A percentile compares a stretch with the other conserved stretches of the same genome.
Evolutionary conservation across 2,797 vertebrate genomes (phyloP).

Genomic region (Neopelma chrysocephalum): DNA sequence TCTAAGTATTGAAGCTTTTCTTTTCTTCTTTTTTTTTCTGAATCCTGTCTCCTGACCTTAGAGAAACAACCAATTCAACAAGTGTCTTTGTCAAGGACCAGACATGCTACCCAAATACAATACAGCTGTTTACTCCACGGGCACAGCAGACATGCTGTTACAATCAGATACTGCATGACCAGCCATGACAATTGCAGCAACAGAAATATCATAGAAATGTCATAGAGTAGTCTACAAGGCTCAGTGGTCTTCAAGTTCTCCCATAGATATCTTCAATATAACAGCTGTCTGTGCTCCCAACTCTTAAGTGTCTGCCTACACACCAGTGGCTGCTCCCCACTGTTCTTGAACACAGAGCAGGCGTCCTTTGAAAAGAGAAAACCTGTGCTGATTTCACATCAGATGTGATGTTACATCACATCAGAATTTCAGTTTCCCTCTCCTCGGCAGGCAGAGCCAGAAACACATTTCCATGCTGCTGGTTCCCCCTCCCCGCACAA

Average conservation of each 20-base stretch:
- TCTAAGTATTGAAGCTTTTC: not conserved
- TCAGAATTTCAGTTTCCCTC: not conserved
- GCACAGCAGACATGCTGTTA: not conserved
- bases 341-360: not conserved
- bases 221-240: not conserved
- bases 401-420: not conserved
- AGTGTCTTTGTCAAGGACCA: not conserved
- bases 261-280: rapidly evolving
- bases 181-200: not conserved
- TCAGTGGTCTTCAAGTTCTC: not conserved
- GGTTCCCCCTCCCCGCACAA: not conserved
- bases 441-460: not conserved
- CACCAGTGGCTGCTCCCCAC: too few relatives aligned
- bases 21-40: not conserved
- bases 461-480: not conserved
- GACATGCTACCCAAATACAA: not conserved
- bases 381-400: not conserved
- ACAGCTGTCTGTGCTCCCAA: not conserved
- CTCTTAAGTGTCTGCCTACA: not conserved
- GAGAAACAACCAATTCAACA: not conserved
- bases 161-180: not conserved
- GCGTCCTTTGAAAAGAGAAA: not conserved
- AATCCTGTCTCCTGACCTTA: not conserved
- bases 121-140: not conserved
- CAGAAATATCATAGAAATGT: not conserved